phyloP scores from a whole-genome alignment of 2,888 invertebrate species.

The Diogma glabrata region DNA sequence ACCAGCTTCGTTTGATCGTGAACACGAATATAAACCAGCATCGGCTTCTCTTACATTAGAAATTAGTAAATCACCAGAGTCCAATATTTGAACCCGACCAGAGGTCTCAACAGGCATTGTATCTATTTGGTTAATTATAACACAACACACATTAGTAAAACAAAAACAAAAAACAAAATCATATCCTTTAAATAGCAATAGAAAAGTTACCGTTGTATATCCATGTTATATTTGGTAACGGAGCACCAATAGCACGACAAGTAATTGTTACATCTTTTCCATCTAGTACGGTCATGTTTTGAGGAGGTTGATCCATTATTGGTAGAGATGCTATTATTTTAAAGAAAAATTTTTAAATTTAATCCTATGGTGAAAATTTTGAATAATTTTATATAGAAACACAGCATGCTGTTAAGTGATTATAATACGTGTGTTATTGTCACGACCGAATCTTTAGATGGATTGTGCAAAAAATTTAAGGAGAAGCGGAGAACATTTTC shows the following conservation, averaged over 20 bases:
- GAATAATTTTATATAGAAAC: no score
- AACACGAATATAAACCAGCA: conserved; percentile 81
- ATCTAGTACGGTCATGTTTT: conserved; percentile 81
- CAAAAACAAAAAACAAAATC: conserved; percentile 8
- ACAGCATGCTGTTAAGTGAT: no score
- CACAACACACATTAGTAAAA: conserved; percentile 6
- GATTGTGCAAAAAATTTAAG: no score
- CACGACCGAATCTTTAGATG: no score
- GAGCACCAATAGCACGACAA: conserved; percentile 84
- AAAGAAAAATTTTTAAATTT: no score
- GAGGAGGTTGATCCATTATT: conserved; percentile 70
- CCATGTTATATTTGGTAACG: conserved; percentile 86
- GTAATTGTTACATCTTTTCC: conserved; percentile 83
- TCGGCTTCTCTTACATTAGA: conserved; percentile 73
- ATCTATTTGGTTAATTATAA: conserved; percentile 34
- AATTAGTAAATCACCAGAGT: conserved; percentile 78
- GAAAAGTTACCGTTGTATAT: conserved; percentile 67
- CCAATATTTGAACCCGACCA: conserved; percentile 72
- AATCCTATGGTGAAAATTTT: no score
- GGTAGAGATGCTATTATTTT: conserved; percentile 64
- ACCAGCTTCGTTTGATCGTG: conserved; percentile 82
- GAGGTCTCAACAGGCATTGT: conserved; percentile 50
- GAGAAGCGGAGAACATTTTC: no score
- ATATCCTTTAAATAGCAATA: conserved; percentile 7
- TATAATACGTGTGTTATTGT: no score